Conservation (phyloP, 2,888 invertebrate species). For the Acrobasis suavella region DNA sequence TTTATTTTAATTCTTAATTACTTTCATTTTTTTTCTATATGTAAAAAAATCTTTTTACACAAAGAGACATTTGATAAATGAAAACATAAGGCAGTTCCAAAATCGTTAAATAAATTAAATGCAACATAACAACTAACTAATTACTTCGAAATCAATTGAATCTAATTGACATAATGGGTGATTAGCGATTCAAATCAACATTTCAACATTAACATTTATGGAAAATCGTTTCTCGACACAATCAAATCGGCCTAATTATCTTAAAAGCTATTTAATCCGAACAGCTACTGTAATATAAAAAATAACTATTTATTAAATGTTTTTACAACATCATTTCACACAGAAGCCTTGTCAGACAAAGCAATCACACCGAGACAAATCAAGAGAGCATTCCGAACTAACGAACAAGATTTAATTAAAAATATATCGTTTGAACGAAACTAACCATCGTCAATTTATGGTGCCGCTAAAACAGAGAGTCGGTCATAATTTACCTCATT, state of each 20-base stretch:
- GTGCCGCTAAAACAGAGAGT: slow-evolving; percentile 73
- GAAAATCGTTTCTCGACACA: slow-evolving; percentile 5
- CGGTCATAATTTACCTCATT: slow-evolving; percentile 69
- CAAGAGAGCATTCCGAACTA: slow-evolving; percentile 53
- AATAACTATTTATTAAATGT: slow-evolving; percentile 18
- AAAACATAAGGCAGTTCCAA: background rate
- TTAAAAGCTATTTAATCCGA: slow-evolving; percentile 17
- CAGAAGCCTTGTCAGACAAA: slow-evolving; percentile 42
- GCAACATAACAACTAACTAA: background rate
- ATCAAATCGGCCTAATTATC: slow-evolving; percentile 11
- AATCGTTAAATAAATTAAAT: background rate
- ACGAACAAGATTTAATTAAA: slow-evolving; percentile 74
- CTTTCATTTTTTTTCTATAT: no score
- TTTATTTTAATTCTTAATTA: no score
- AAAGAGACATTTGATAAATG: background rate
- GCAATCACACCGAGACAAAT: slow-evolving; percentile 48
- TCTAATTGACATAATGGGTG: slow-evolving; percentile 1
- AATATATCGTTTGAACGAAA: slow-evolving; percentile 59
- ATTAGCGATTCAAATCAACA: slow-evolving; percentile 10
- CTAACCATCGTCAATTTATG: slow-evolving; percentile 66
- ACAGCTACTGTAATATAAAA: slow-evolving; percentile 30
- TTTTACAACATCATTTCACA: slow-evolving; percentile 30
- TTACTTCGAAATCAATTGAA: slow-evolving; percentile 9
- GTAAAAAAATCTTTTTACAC: background rate
- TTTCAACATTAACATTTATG: slow-evolving; percentile 14